A percentile compares a stretch with the other conserved stretches of the same genome.
Evolutionary conservation across 2,797 vertebrate species (phyloP).

Genomic region (Pangasius krempfi): DNA sequence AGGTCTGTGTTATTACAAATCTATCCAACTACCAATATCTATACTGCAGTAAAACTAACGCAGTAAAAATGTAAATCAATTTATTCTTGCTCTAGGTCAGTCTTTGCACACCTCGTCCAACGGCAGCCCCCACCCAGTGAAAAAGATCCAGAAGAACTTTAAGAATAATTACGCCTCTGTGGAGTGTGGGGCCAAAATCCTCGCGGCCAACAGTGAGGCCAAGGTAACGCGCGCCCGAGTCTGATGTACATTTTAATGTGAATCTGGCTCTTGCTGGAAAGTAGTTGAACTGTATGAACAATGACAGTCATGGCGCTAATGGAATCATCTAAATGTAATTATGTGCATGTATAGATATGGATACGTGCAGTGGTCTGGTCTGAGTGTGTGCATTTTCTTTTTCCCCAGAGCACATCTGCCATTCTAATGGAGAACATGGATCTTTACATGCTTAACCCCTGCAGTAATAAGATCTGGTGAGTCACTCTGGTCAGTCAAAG

Average conservation of each 20-base stretch:
- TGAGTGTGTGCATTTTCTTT: not conserved
- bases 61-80: no score
- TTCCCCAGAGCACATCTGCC: constrained; percentile 89
- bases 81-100: constrained; percentile 79
- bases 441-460: constrained; percentile 98
- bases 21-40: not conserved
- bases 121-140: constrained; percentile 83
- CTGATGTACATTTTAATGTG: not conserved
- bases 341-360: not conserved
- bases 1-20: not conserved
- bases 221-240: constrained; percentile 78
- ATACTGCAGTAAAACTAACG: not conserved
- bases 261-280: not conserved
- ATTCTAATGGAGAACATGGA: constrained; percentile 99
- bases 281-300: not conserved
- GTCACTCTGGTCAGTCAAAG: constrained; percentile 48
- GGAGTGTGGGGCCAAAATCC: constrained; percentile 97
- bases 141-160: constrained; percentile 97
- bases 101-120: constrained; percentile 88
- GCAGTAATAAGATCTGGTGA: constrained; percentile 98
- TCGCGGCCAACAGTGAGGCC: constrained; percentile 94
- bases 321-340: not conserved
- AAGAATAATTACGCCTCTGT: constrained; percentile 98
- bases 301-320: not conserved
- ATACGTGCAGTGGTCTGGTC: not conserved